phyloP scores from a whole-genome alignment of 1,140 invertebrate genomes.

The Tachypleus tridentatus region DNA sequence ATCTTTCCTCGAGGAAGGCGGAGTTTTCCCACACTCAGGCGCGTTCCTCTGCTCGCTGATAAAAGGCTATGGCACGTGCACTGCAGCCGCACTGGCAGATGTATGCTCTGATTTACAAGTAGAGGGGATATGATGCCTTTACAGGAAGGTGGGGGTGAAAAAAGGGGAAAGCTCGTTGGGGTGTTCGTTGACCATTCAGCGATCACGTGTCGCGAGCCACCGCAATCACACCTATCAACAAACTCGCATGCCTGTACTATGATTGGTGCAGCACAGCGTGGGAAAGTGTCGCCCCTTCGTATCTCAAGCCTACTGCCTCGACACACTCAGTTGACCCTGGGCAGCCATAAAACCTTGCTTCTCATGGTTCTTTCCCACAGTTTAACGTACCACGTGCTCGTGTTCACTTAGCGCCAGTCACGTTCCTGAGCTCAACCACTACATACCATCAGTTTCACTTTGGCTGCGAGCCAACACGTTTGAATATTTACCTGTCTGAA shows the following conservation, averaged over 20 bases:
- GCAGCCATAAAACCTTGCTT: neutral
- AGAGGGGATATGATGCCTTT: too few species aligned
- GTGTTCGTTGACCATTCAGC: neutral
- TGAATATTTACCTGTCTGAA: too few species aligned
- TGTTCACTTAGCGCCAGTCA: neutral
- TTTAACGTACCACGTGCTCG: neutral
- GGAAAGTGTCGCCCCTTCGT: neutral
- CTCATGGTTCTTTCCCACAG: neutral
- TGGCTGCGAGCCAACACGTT: too few species aligned
- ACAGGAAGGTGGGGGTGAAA: too few species aligned
- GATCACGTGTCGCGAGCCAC: neutral
- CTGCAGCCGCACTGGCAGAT: neutral
- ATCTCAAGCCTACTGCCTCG: slow-evolving; percentile 2
- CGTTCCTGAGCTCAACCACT: too few species aligned
- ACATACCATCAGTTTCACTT: too few species aligned
- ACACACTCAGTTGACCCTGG: neutral
- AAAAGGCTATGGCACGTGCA: neutral
- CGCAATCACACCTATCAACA: slow-evolving; percentile 3
- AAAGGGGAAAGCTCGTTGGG: neutral
- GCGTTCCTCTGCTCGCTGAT: slow-evolving; percentile 1
- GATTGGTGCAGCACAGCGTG: neutral
- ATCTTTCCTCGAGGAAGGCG: neutral
- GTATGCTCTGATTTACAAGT: too few species aligned
- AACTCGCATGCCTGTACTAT: neutral
- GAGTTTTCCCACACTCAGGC: neutral